These are phyloP conservation scores for Agrilus biguttatus DNA, from an alignment of 2,888 invertebrate species.

Conservation along the genomic window DNA sequence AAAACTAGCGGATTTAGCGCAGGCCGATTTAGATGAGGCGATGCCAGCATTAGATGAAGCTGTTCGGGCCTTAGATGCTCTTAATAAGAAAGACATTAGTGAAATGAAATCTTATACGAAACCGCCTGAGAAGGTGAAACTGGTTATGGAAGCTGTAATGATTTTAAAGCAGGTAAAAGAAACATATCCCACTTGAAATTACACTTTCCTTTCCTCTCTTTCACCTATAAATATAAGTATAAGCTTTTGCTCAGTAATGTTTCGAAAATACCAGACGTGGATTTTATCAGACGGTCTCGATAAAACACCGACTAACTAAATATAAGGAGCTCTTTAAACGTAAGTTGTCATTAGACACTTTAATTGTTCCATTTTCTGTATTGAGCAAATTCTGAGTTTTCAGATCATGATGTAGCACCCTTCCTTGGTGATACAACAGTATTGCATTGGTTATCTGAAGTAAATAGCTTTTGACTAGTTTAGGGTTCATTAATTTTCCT, in stretches of 20 bases:
- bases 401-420: constrained; percentile 84
- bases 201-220: no score
- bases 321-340: no score
- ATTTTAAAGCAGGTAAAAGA: constrained; percentile 51
- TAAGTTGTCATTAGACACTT: constrained; percentile 35
- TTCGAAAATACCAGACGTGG: no score
- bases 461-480: constrained; percentile 73
- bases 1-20: constrained; percentile 66
- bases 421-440: constrained; percentile 82
- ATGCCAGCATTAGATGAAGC: constrained; percentile 82
- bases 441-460: constrained; percentile 78
- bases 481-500: constrained; percentile 66
- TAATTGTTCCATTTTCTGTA: constrained; percentile 79
- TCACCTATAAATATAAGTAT: no score
- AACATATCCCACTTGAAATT: no score
- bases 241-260: no score
- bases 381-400: constrained; percentile 96
- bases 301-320: no score
- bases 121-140: constrained; percentile 77
- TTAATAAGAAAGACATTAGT: constrained; percentile 76
- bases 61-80: constrained; percentile 57
- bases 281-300: no score
- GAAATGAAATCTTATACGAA: constrained; percentile 83
- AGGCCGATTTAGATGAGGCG: constrained; percentile 69
- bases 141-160: constrained; percentile 82